Conservation (phyloP, 2,888 invertebrate species). For the Hofmannophila pseudospretella region DNA sequence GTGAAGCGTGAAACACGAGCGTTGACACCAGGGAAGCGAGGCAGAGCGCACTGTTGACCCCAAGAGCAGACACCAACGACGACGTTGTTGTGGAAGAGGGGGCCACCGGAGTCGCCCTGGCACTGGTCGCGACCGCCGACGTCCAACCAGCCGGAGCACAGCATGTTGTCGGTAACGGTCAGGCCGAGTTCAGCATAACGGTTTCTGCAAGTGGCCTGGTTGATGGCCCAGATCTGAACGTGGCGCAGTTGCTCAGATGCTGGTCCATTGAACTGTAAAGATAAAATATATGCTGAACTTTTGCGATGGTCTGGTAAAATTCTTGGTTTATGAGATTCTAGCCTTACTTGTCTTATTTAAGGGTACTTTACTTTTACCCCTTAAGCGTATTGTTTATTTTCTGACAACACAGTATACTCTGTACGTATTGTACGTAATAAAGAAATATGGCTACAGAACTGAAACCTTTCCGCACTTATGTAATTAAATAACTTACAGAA, state of each 20-base stretch:
- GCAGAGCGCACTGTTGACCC: slow-evolving; percentile 29
- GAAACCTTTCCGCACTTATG: too few relatives aligned
- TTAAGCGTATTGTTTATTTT: too few relatives aligned
- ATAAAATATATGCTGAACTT: too few relatives aligned
- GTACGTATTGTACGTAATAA: too few relatives aligned
- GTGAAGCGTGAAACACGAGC: slow-evolving; percentile 35
- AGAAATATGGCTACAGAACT: too few relatives aligned
- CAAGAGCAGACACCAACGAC: slow-evolving; percentile 44
- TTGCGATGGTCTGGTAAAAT: too few relatives aligned
- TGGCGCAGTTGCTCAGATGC: slow-evolving; percentile 31
- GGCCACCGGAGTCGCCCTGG: slow-evolving; percentile 45
- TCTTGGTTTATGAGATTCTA: too few relatives aligned
- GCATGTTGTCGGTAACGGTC: slow-evolving; percentile 32
- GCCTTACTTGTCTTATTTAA: too few relatives aligned
- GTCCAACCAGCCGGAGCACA: slow-evolving; percentile 37
- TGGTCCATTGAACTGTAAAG: slow-evolving; percentile 4
- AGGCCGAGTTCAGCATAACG: slow-evolving; percentile 27
- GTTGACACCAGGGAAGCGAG: slow-evolving; percentile 41
- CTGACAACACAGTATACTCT: too few relatives aligned
- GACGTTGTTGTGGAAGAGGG: slow-evolving; percentile 37
- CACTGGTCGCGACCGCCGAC: slow-evolving; percentile 54
- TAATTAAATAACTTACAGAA: slow-evolving; percentile 29
- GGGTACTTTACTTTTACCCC: too few relatives aligned
- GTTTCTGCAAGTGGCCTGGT: slow-evolving; percentile 26
- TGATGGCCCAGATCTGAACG: slow-evolving; percentile 34